Percentiles rank a stretch among this genome's conserved stretches.
Conservation (phyloP, 2,888 invertebrate genomes). For the Ichneumoninae sp. region DNA sequence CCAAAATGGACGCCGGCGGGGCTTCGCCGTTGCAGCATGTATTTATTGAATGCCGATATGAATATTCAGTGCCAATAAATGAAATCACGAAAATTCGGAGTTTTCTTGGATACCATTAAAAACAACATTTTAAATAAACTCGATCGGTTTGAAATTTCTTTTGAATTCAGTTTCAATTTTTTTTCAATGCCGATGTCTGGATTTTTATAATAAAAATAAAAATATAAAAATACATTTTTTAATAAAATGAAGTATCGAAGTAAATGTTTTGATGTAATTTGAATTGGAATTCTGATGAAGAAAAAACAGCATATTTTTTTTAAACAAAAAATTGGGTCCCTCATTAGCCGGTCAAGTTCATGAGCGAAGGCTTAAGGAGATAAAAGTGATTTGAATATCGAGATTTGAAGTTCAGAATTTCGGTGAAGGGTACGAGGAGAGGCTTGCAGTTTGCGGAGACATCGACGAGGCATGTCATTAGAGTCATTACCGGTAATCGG, state of each 20-base stretch:
- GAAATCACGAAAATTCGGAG: neutral
- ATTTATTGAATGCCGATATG: conserved; percentile 25
- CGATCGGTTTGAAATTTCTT: neutral
- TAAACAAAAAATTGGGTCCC: neutral
- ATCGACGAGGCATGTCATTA: conserved; percentile 73
- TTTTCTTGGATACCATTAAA: neutral
- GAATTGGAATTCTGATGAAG: neutral
- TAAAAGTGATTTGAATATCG: neutral
- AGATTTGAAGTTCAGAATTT: conserved; percentile 53
- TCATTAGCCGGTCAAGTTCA: neutral
- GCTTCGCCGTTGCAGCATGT: conserved; percentile 24
- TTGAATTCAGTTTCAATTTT: neutral
- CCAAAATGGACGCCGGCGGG: conserved; percentile 59
- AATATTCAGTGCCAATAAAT: neutral
- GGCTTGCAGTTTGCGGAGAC: conserved; percentile 59
- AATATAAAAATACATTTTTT: too few relatives aligned
- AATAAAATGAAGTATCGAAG: too few relatives aligned
- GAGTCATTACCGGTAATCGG: conserved; percentile 79
- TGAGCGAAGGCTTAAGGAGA: neutral
- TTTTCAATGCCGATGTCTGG: neutral
- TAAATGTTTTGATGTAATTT: neutral
- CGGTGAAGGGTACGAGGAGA: conserved; percentile 31
- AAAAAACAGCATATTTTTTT: neutral
- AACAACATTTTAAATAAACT: neutral
- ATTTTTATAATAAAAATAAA: too few relatives aligned